These are phyloP conservation scores for Phyllotreta cruciferae DNA, from an alignment of 2,888 invertebrate species.

Conservation along the genomic window DNA sequence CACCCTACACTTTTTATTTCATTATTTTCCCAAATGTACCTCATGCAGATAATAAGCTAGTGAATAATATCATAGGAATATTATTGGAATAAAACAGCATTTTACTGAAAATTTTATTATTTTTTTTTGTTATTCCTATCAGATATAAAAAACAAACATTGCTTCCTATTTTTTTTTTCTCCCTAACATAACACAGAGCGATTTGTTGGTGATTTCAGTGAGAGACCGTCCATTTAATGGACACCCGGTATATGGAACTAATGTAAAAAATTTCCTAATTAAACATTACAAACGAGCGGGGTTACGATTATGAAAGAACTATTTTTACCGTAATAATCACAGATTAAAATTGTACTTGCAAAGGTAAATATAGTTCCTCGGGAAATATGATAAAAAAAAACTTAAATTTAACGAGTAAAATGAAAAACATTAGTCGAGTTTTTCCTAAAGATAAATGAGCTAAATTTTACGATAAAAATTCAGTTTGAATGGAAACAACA, in stretches of 20 bases:
- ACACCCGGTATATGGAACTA: constrained; percentile 29
- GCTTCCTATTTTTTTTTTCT: constrained; percentile 60
- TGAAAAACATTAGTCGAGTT: too few species aligned
- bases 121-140: constrained; percentile 65
- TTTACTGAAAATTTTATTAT: constrained; percentile 65
- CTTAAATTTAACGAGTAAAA: too few species aligned
- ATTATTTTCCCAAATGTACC: background rate
- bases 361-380: constrained; percentile 3
- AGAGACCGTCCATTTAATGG: constrained; percentile 58
- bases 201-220: constrained; percentile 57
- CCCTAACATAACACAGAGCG: constrained; percentile 65
- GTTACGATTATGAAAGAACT: constrained; percentile 17
- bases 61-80: background rate
- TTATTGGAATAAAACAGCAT: constrained; percentile 22
- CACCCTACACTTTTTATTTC: too few species aligned
- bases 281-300: constrained; percentile 13
- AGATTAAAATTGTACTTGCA: constrained; percentile 22
- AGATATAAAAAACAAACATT: constrained; percentile 71
- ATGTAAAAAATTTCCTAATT: constrained; percentile 14
- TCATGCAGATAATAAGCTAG: too few species aligned
- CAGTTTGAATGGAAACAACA: constrained; percentile 3
- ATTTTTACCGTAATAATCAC: constrained; percentile 23
- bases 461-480: constrained; percentile 3
- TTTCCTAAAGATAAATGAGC: background rate
- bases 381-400: too few species aligned